These are phyloP conservation scores for Epinephelus lanceolatus DNA, from an alignment of 2,113 vertebrate species.

Conservation along the genomic window DNA sequence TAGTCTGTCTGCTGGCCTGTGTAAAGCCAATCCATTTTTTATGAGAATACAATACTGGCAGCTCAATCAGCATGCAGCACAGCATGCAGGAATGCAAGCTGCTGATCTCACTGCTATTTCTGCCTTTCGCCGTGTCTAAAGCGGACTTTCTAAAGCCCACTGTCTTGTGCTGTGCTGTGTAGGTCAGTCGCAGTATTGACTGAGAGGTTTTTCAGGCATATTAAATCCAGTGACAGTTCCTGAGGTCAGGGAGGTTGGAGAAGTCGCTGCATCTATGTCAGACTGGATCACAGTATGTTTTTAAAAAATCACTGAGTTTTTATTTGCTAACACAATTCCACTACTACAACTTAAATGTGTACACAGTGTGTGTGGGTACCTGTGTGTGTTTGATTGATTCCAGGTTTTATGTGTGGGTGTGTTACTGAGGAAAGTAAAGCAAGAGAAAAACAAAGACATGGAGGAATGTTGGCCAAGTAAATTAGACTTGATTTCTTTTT, in stretches of 20 bases:
- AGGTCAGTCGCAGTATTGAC: slow-evolving; percentile 69
- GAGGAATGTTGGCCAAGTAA: slow-evolving; percentile 18
- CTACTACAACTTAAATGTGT: background rate
- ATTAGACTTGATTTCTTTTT: slow-evolving; percentile 27
- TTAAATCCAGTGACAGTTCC: slow-evolving; percentile 59
- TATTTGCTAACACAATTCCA: slow-evolving; percentile 10
- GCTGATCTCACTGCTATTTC: slow-evolving; percentile 76
- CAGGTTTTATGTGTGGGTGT: slow-evolving; percentile 2
- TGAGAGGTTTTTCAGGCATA: slow-evolving; percentile 48
- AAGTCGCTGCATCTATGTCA: slow-evolving; percentile 21
- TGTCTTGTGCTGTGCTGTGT: slow-evolving; percentile 66
- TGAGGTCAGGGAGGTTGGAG: slow-evolving; percentile 43
- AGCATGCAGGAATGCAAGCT: slow-evolving; percentile 57
- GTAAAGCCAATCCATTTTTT: slow-evolving; percentile 71
- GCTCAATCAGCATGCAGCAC: slow-evolving; percentile 78
- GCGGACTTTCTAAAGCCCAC: slow-evolving; percentile 69
- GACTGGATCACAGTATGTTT: slow-evolving; percentile 12
- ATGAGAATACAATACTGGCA: slow-evolving; percentile 72
- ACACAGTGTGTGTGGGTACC: background rate
- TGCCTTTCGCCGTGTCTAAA: slow-evolving; percentile 64
- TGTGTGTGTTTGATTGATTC: background rate
- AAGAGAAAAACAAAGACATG: slow-evolving; percentile 28
- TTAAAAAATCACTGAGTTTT: slow-evolving; percentile 16
- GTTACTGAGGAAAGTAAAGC: slow-evolving; percentile 21
- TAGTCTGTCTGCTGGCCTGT: slow-evolving; percentile 48